A percentile compares a stretch with the other conserved stretches of the same genome.
These are phyloP conservation scores for Myotis yumanensis DNA, from an alignment of 2,113 vertebrate genomes.

Conservation along the genomic window DNA sequence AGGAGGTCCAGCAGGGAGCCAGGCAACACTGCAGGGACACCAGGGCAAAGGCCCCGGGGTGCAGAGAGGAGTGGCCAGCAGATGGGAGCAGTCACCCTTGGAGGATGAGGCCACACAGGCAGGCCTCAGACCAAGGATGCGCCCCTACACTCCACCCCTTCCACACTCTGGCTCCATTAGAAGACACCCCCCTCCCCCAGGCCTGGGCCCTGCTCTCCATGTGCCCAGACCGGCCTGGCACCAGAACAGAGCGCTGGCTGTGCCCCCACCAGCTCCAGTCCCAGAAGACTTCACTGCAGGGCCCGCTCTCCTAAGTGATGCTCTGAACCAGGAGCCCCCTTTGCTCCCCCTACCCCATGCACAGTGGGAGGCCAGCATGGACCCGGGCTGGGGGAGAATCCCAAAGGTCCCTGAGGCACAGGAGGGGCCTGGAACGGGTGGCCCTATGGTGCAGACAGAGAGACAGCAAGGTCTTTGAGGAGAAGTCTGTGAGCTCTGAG, in stretches of 20 bases:
- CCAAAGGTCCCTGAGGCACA: not conserved
- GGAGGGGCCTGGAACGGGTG: not conserved
- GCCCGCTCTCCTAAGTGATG: not conserved
- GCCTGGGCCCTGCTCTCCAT: not conserved
- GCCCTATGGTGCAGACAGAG: not conserved
- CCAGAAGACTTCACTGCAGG: too few species aligned
- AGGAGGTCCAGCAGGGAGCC: not conserved
- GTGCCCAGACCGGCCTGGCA: not conserved
- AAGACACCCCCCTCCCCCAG: not conserved
- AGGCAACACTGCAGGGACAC: not conserved
- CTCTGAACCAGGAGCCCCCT: not conserved
- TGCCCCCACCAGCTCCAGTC: not conserved
- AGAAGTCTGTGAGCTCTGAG: not conserved
- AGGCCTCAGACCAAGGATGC: not conserved
- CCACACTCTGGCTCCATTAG: not conserved
- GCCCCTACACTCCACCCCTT: too few species aligned
- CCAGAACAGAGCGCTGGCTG: not conserved
- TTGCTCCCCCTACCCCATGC: not conserved
- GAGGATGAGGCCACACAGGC: not conserved
- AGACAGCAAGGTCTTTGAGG: not conserved
- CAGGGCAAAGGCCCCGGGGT: not conserved
- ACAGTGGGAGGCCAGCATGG: not conserved
- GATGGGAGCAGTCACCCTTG: not conserved
- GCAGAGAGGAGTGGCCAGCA: not conserved
- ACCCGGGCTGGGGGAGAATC: not conserved